Base-by-base conservation (phyloP, 2,113 vertebrate genomes). In the Dermatemys mawii region DNA sequence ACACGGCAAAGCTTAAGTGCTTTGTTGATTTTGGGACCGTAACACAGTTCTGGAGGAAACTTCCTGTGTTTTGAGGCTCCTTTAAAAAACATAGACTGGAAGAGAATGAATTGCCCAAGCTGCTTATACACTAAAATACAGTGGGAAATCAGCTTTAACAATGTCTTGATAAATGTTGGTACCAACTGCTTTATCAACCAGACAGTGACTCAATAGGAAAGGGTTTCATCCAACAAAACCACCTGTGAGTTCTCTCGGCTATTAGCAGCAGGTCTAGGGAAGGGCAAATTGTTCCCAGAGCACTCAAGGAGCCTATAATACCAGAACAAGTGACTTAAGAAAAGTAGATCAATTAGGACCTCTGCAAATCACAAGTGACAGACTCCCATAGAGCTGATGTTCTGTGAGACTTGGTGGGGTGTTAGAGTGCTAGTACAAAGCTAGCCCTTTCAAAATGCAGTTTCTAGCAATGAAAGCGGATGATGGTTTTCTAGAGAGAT, bases 321-420 rank as follows among this genome's bases (percentile, higher is more conserved):
- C 81, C 81, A 35, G 29, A 27, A 11, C 90, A 22, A 90, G 51
- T 73, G 24, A 48, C 57, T 86, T 78, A 49, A 67, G 63, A 67
- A 94, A 92, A 92, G 67, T 63, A 88, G 92, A 38, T 3, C 60
- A 67, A 57, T 73, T 73, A 86, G 22, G 51, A 63, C 49, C 2
- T 44, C 35, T 24, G 32, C 49, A n/a, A 49, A 54, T 11, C 87
- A 83, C 51, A 82, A 83, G 78, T 91, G 92, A 90, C 0, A 50
- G 70, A 19, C 17, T 92, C 85, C 29, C 0, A 7, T n/a, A 83
- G 63, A n/a, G 75, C 89, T 12, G 26, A 0, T 57, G 41, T 83
- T 82, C 32, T 76, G n/a, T 10, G 48, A 75, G 50, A 11, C 1
- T 46, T 63, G 0, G 0, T 57, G 55, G 48, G 57, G 17, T 44